A percentile compares a stretch with the other conserved stretches of the same genome.
Conservation (phyloP, 1,140 invertebrate species). For the Dinoponera quadriceps region DNA sequence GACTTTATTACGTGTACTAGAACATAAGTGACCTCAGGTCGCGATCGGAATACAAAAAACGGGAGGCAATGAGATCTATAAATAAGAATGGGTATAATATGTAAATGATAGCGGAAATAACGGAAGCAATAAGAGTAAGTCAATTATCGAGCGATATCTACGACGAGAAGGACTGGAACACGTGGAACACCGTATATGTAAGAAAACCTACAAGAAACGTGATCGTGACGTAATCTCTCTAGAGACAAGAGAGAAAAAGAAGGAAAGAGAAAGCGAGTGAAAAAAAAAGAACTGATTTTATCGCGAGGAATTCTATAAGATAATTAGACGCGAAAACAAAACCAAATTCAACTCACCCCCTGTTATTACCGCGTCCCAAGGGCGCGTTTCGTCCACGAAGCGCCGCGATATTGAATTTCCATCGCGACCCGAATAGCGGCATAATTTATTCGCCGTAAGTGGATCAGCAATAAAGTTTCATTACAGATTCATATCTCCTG, state of each 20-base stretch:
- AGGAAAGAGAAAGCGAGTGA: too few relatives aligned
- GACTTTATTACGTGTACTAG: slow-evolving; percentile 38
- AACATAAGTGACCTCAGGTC: slow-evolving; percentile 14
- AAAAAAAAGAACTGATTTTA: too few relatives aligned
- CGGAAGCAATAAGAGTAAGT: neutral
- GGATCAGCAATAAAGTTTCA: slow-evolving; percentile 41
- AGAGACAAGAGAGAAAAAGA: too few relatives aligned
- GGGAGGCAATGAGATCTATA: neutral
- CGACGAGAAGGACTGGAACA: neutral
- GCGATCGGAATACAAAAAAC: slow-evolving; percentile 21
- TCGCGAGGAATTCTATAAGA: too few relatives aligned
- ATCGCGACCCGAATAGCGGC: slow-evolving; percentile 14
- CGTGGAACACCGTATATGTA: neutral
- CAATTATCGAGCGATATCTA: neutral
- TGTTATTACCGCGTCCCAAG: too few relatives aligned
- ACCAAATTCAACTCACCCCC: too few relatives aligned
- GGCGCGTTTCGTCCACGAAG: too few relatives aligned
- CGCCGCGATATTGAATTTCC: too few relatives aligned
- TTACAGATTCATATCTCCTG: slow-evolving; percentile 58
- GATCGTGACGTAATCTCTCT: too few relatives aligned
- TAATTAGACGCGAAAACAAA: too few relatives aligned
- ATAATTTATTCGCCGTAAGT: slow-evolving; percentile 28
- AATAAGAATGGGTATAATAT: slow-evolving; percentile 2
- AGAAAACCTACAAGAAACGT: too few relatives aligned
- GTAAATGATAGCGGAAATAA: neutral